A percentile compares a stretch with the other conserved stretches of the same genome.
Conservation (phyloP, 53 echinoderm and acorn worm species). For the Paelopatides confundens region DNA sequence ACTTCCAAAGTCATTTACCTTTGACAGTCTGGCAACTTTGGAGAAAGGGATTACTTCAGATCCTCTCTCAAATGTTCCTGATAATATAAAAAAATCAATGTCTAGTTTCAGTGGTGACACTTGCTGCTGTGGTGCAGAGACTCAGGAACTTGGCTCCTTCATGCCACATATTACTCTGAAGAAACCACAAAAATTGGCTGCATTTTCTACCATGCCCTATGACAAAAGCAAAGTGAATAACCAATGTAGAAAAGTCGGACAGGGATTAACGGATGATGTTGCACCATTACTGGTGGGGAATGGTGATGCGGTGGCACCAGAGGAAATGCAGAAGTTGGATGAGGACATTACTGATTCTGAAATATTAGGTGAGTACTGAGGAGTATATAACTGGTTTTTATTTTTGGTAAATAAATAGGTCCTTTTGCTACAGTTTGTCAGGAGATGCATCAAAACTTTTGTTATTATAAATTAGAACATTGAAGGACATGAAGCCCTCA, state of each 20-base stretch:
- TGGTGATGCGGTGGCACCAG: not conserved
- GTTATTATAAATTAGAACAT: no score
- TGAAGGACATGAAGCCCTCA: no score
- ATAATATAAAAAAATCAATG: not conserved
- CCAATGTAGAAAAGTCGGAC: not conserved
- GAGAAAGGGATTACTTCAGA: not conserved
- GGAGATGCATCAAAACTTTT: no score
- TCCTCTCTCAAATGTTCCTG: not conserved
- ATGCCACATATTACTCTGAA: not conserved
- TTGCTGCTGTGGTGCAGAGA: not conserved
- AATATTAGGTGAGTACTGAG: not conserved
- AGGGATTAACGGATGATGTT: not conserved
- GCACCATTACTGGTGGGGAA: not conserved
- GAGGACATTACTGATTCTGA: not conserved
- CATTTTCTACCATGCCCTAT: constrained; percentile 22
- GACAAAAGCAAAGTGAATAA: not conserved
- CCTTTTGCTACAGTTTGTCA: no score
- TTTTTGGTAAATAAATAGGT: no score
- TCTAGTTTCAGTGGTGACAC: not conserved
- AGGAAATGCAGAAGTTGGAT: not conserved
- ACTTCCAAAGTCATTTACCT: constrained; percentile 5
- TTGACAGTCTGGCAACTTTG: constrained; percentile 10
- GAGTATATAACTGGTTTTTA: no score
- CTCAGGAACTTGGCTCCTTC: not conserved
- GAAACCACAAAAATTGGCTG: not conserved